Base-by-base conservation (phyloP, 2,797 vertebrate genomes). In the Botia kubotai region DNA sequence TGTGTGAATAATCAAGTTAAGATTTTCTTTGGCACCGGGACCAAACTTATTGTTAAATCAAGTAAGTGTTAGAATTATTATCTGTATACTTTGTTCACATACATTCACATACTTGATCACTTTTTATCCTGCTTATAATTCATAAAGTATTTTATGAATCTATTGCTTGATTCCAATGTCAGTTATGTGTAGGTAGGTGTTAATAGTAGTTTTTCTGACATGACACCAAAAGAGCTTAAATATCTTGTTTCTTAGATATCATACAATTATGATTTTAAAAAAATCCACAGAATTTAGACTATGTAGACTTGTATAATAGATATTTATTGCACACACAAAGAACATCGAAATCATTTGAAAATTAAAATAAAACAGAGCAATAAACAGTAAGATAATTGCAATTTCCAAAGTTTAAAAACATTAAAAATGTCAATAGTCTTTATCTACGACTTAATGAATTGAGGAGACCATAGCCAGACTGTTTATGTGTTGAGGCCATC, bases 1-100 rank as follows among this genome's bases (percentile, higher is more conserved):
- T 76, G 84, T 85, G 84, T 83, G 81, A 80, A 39, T 80, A 8
- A 70, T 65, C 77, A 75, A n/a, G 58, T 23, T 29, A 85, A 74
- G 68, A 75, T 80, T 0, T 2, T 83, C 36, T 83, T 83, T 74
- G 84, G 62, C 16, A n/a, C 53, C 0, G 84, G 77, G 13, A 77
- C 23, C 36, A 33, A 58, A 65, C 68, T 83, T 39, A 70, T 0
- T 62, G 46, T 85, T 3, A 67, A 72, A 33, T 2, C 73, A 83
- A 57, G 84, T 85, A 80, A 70, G 84, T 83, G 76, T 58, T 23
- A 23, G 6, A 50, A 50, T 17, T 26, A 43, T 43, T 43, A 12
- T 19, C 3, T 6, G 50, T 46, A 68, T 52, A 53, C 6, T 46
- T 43, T 43, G 10, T 43, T n/a, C n/a, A n/a, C n/a, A n/a, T n/a